Conservation (phyloP, 2,113 vertebrate genomes). For the Monarcha castaneiventris region DNA sequence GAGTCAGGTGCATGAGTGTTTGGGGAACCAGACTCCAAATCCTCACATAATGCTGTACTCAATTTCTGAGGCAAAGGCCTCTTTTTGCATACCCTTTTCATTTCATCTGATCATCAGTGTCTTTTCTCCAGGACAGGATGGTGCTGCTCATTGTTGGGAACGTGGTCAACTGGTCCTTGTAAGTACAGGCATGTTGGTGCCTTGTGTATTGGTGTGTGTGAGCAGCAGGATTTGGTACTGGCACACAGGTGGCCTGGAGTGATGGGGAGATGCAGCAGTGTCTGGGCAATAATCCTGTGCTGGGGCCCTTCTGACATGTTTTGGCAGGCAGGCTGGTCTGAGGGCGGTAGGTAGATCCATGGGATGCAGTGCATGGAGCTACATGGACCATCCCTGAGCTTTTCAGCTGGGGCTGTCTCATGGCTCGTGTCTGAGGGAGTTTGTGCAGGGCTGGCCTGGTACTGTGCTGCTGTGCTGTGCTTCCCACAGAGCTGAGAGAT, state of each 20-base stretch:
- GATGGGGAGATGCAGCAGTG: background rate
- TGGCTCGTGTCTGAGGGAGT: fast-evolving
- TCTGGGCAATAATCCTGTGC: background rate
- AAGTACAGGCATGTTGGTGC: conserved; percentile 39
- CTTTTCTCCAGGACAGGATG: conserved; percentile 79
- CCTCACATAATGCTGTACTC: background rate
- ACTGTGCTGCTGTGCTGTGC: background rate
- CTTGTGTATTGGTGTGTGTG: background rate
- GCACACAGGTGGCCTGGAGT: background rate
- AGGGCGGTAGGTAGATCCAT: background rate
- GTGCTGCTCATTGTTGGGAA: conserved; percentile 79
- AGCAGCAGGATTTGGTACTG: background rate
- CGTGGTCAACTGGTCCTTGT: conserved; percentile 83
- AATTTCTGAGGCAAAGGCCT: background rate
- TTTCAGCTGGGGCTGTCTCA: background rate
- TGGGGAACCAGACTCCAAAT: background rate
- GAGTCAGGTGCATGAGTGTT: background rate
- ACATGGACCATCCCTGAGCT: fast-evolving
- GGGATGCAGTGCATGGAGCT: background rate
- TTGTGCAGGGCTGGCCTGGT: background rate
- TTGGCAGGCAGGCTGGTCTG: background rate
- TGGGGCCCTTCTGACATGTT: background rate
- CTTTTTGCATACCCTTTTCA: background rate
- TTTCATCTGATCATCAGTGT: background rate
- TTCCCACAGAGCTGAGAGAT: background rate